Evolutionary conservation across 2,113 vertebrate genomes (phyloP), one percentile per base, ranked within the genome.

Genomic region (Notothenia coriiceps): DNA sequence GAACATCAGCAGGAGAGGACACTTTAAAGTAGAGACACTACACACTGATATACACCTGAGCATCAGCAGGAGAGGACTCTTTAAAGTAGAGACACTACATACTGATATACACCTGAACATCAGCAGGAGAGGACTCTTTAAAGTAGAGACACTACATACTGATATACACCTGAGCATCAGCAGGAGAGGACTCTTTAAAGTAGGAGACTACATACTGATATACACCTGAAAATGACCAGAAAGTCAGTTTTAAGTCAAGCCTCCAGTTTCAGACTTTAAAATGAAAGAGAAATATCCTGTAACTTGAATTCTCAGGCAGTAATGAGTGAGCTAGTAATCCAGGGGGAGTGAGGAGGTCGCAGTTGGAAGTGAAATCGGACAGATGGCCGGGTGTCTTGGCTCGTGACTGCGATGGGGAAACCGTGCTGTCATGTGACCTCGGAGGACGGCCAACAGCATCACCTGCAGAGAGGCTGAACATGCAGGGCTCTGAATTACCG

Each of bases 301-400:
- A 68, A 70, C 18, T 68, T 72, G 4, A 52, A 68, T 66, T 74
- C 52, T 50, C 25, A 62, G 46, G 60, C 62, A 70, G 79, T 71
- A 79, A 51, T 47, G 66, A 76, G 67, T 14, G 84, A 60, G 65
- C 56, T 61, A 80, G 85, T 71, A 22, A 83, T 84, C 87, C 86
- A 83, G 33, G 63, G 80, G 85, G 85, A 86, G 74, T 43, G 72
- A 79, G 80, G 80, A 91, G 87, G 84, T 80, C 66, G 52, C 79
- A 86, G 88, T 90, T 74, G 83, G 85, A 89, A 67, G 90, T 82
- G 85, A 64, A 91, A 77, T 79, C 69, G 74, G 82, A 92, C 93
- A 95, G 93, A 95, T 95, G 94, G 94, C 86, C 73, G 44, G 72
- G 81, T 79, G 92, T 82, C 86, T 92, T 90, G 86, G 89, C 88